Evolutionary conservation across 2,888 invertebrate species (phyloP).

Genomic region (Acanthosepion lycidas): DNA sequence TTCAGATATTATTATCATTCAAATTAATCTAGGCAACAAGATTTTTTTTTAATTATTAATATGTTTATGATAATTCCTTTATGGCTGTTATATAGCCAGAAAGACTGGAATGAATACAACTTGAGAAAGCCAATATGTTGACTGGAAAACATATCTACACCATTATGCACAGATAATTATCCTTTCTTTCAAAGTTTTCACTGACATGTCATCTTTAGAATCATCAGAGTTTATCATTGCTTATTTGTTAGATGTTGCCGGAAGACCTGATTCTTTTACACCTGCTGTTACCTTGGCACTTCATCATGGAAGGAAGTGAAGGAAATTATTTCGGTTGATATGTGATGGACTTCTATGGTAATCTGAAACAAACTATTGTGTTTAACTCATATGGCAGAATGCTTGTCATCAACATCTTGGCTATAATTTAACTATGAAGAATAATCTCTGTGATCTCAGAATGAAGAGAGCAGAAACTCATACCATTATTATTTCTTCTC

Average conservation of each 20-base stretch:
- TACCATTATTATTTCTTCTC: not conserved
- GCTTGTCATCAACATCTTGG: not conserved
- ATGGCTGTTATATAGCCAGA: not conserved
- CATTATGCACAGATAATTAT: not conserved
- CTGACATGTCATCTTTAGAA: not conserved
- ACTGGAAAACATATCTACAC: not conserved
- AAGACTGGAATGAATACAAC: not conserved
- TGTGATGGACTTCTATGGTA: not conserved
- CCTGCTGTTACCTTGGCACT: not conserved
- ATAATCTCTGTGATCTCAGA: not conserved
- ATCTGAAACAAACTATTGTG: not conserved
- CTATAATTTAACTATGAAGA: not conserved
- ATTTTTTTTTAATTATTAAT: not conserved
- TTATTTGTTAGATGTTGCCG: not conserved
- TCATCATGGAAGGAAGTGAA: not conserved
- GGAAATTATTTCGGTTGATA: not conserved
- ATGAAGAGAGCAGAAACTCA: not conserved
- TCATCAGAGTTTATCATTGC: not conserved
- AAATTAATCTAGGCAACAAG: too few relatives aligned
- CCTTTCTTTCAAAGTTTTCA: not conserved
- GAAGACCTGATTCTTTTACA: not conserved
- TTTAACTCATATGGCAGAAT: not conserved
- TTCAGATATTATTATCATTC: too few relatives aligned
- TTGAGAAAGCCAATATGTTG: not conserved
- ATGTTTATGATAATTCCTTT: not conserved